These are phyloP conservation scores for Thunnus maccoyii DNA, from an alignment of 2,113 vertebrate species.

Conservation along the genomic window DNA sequence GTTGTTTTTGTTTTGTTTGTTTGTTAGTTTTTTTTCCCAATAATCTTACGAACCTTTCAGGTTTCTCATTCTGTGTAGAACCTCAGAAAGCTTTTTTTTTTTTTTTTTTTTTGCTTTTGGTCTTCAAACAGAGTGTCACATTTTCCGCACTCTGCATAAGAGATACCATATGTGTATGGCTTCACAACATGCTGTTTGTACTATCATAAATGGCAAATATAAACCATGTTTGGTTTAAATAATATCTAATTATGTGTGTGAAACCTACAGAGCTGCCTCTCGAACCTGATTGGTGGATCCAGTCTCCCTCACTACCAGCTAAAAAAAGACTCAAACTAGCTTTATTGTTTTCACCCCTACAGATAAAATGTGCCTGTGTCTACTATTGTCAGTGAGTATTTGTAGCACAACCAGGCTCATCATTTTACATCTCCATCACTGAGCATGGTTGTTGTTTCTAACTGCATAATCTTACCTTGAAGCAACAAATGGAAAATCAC, in stretches of 20 bases:
- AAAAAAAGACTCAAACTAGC: background rate
- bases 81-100: background rate
- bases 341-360: background rate
- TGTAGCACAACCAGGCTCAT: background rate
- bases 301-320: background rate
- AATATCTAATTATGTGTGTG: background rate
- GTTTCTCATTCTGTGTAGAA: background rate
- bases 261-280: too few species aligned
- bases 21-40: background rate
- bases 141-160: too few species aligned
- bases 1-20: too few species aligned
- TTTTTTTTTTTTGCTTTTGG: background rate
- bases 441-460: background rate
- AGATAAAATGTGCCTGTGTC: background rate
- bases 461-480: background rate
- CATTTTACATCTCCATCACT: background rate
- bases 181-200: background rate
- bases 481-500: background rate
- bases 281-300: background rate
- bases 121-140: too few species aligned
- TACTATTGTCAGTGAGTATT: too few species aligned
- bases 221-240: background rate
- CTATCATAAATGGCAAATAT: background rate
- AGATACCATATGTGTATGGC: too few species aligned
- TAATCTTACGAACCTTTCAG: background rate